Evolutionary conservation across 2,888 invertebrate genomes (phyloP).

Genomic region (Apotomis turbidana): DNA sequence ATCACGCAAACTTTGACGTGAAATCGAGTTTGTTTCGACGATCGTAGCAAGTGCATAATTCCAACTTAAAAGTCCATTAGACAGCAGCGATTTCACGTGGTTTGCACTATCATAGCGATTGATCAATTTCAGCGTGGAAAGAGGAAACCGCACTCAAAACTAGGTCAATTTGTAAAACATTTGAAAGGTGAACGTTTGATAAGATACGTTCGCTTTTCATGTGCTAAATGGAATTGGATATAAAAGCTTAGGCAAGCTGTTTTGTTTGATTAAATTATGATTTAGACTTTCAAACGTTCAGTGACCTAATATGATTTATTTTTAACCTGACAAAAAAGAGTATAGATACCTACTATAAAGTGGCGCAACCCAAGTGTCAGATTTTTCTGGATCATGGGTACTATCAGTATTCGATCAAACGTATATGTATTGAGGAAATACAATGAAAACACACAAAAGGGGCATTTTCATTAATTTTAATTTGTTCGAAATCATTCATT

Average conservation of each 20-base stretch:
- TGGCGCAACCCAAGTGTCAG: no score
- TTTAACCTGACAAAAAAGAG: no score
- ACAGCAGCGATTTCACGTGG: conserved; percentile 12
- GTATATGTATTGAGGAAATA: no score
- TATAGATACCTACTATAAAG: no score
- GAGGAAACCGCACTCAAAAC: conserved; percentile 2
- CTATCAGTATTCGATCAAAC: no score
- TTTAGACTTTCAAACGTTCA: no score
- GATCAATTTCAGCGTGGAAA: conserved; percentile 9
- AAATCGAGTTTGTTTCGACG: not conserved
- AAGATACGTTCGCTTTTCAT: not conserved
- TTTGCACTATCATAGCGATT: conserved; percentile 12
- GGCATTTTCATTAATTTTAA: no score
- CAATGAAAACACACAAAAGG: no score
- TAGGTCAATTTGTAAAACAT: conserved; percentile 9
- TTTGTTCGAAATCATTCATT: no score
- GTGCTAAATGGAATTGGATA: not conserved
- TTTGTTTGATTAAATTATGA: no score
- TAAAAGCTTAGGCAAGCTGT: not conserved
- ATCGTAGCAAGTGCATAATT: conserved; percentile 5
- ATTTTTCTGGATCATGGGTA: no score
- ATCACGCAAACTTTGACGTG: not conserved
- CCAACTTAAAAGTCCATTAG: conserved; percentile 9
- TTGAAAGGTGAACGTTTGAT: not conserved
- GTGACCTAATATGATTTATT: no score